Conservation (phyloP, 2,797 vertebrate species). For the Anableps anableps region DNA sequence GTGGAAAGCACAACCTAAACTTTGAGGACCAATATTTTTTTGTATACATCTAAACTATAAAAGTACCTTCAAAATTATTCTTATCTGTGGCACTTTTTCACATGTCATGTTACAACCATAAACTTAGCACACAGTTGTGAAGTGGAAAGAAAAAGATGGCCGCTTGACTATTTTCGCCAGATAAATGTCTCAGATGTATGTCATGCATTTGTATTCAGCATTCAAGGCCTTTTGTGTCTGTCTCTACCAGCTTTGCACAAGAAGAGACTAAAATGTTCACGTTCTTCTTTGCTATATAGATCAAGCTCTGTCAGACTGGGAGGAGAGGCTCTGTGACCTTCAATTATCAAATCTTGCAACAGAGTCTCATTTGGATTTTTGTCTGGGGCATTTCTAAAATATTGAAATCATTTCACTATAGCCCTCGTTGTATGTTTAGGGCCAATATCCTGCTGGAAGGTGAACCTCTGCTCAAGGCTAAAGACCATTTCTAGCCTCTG, state of each 20-base stretch:
- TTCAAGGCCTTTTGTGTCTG: neutral
- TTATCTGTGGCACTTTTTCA: neutral
- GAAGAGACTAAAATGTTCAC: neutral
- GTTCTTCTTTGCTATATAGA: neutral
- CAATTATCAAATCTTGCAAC: neutral
- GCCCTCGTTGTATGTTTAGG: too few species aligned
- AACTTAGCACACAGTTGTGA: neutral
- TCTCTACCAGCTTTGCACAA: neutral
- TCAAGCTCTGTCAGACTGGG: neutral
- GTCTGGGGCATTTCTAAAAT: too few species aligned
- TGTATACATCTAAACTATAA: slow-evolving; percentile 14
- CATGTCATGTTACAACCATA: neutral
- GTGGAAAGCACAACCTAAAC: slow-evolving; percentile 86
- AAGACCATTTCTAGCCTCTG: neutral
- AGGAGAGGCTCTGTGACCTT: neutral
- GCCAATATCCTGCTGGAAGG: too few species aligned
- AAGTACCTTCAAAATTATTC: neutral
- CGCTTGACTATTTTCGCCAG: neutral
- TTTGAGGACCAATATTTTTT: slow-evolving; percentile 72
- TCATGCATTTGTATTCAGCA: neutral
- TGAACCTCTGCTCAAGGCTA: neutral
- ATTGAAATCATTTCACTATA: too few species aligned
- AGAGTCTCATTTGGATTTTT: too few species aligned
- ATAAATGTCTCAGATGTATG: neutral
- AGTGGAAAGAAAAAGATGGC: neutral